Evolutionary conservation across 2,888 invertebrate genomes (phyloP), one percentile per base, ranked within the genome.

Genomic region (Aleiodes testaceus): DNA sequence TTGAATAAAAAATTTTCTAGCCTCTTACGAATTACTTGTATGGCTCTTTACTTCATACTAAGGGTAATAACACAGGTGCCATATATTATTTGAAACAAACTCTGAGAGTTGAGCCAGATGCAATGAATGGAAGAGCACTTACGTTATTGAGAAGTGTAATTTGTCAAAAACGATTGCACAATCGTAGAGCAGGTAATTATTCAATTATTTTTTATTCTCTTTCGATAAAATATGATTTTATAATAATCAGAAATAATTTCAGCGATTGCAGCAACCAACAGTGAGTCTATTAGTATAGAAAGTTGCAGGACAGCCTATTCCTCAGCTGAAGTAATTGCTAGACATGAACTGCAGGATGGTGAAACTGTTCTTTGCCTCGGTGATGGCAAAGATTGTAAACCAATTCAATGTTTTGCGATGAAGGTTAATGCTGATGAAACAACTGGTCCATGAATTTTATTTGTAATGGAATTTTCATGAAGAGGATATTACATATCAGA

Each of bases 21-120:
- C 93, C 94, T 2, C 89, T 91, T 50, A 92, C 92, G 69, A 93
- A 94, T 86, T 93, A 93, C 84, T 85, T 94, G 5, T 85, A 93
- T 71, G 90, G 88, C 14, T 91, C 92, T 1, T 87, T 94, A 72
- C 82, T 93, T 66, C 91, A 92, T 81, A 91, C 92, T 82, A 87
- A 91, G 72, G 91, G 91, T 79, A 92, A 92, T 73, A 89, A 91
- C 75, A 89, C 91, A 0, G 90, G 91, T 2, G 92, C 92, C 12
- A 88, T 91, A 85, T 89, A 90, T 78, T 91, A 92, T 77, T 80
- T 92, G 76, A 92, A 92, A 82, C 91, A 91, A 78, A 89, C 90
- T 5, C 76, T 92, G 18, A 86, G 91, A 3, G 90, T 91, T 2
- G 91, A 92, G 49, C 88, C 90, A 1, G 81, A 85, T 50, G 87